Evolutionary conservation across 1,140 invertebrate genomes (phyloP).

Genomic region (Drosophila navojoa): DNA sequence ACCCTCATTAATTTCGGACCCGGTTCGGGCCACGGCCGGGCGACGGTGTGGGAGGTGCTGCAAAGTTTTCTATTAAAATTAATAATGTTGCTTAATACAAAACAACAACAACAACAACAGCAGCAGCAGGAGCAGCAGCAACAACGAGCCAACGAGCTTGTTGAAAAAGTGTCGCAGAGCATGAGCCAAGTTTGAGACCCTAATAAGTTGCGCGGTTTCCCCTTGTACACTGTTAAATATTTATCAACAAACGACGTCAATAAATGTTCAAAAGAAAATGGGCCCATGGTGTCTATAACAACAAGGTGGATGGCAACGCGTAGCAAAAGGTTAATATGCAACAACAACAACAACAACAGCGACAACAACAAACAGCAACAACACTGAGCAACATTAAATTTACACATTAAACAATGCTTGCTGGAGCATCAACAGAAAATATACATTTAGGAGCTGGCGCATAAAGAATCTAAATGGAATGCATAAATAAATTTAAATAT

Average conservation of each 20-base stretch:
- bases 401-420: background rate
- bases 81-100: constrained; percentile 72
- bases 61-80: constrained; percentile 82
- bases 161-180: constrained; percentile 55
- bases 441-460: too few species aligned
- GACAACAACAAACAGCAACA: background rate
- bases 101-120: constrained; percentile 38
- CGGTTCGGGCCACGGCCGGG: background rate
- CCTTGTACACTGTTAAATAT: constrained; percentile 55
- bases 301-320: constrained; percentile 2
- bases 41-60: constrained; percentile 1
- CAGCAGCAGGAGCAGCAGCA: constrained; percentile 2
- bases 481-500: too few species aligned
- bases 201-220: constrained; percentile 64
- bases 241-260: constrained; percentile 72
- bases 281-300: constrained; percentile 32
- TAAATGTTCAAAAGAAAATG: constrained; percentile 52
- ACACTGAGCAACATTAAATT: background rate
- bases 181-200: constrained; percentile 37
- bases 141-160: constrained; percentile 45
- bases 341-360: constrained; percentile 1
- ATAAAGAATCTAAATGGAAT: too few species aligned
- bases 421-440: background rate
- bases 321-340: constrained; percentile 5
- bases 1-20: constrained; percentile 77